phyloP scores from a whole-genome alignment of 2,113 vertebrate genomes.

The Amblyopsis rosae region DNA sequence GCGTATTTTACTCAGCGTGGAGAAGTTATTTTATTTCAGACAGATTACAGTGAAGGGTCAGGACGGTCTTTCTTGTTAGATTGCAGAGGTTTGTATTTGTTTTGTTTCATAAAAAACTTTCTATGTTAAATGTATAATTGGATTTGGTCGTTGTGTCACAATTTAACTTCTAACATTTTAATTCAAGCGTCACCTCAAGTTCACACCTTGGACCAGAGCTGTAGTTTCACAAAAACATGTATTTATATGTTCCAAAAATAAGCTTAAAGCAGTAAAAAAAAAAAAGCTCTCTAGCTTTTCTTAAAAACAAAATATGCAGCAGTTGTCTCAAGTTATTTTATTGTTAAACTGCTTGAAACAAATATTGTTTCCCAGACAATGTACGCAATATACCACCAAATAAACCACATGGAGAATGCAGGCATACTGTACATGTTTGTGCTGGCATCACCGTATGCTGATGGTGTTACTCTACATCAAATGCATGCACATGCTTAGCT shows the following conservation, averaged over 20 bases:
- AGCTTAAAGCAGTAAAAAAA: too few species aligned
- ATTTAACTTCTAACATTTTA: conserved; percentile 21
- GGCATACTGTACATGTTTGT: too few species aligned
- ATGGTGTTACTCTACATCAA: too few species aligned
- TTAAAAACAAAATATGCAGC: not conserved
- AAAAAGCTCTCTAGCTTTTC: not conserved
- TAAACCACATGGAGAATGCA: too few species aligned
- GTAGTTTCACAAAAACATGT: not conserved
- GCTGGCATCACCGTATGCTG: too few species aligned
- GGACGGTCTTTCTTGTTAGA: conserved; percentile 28
- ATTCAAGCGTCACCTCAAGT: not conserved
- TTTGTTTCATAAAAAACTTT: not conserved
- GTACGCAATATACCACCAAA: too few species aligned
- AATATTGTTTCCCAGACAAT: too few species aligned
- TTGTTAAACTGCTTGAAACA: too few species aligned
- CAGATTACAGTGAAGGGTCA: conserved; percentile 37
- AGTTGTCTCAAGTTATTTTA: too few species aligned
- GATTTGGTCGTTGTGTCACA: conserved; percentile 29
- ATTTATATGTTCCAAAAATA: not conserved
- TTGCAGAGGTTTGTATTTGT: conserved; percentile 8
- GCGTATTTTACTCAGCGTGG: conserved; percentile 52
- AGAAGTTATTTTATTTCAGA: conserved; percentile 66
- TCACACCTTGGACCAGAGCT: conserved; percentile 32
- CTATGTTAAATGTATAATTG: conserved; percentile 56
- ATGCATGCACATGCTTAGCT: too few species aligned